Conservation (phyloP, 2,797 vertebrate species). For the Acanthurus lineatus region DNA sequence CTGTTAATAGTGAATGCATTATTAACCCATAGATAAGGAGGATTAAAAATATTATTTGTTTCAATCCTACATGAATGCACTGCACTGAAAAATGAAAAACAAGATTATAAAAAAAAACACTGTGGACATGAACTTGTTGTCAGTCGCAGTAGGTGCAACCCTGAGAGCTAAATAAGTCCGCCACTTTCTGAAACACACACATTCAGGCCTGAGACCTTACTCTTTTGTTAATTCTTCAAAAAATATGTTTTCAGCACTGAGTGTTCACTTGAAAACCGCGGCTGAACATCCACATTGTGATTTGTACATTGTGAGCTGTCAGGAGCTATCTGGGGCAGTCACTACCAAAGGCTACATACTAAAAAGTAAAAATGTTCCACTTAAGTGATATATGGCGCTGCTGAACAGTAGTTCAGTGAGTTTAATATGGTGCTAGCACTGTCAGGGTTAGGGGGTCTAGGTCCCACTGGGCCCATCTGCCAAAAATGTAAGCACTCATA, state of each 20-base stretch:
- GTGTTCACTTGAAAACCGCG: constrained; percentile 11
- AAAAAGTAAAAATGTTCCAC: constrained; percentile 63
- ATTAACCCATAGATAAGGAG: not conserved
- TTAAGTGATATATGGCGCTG: constrained; percentile 47
- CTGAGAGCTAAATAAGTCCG: not conserved
- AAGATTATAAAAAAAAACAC: not conserved
- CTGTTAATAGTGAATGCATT: not conserved
- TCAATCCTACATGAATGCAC: not conserved
- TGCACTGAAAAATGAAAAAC: not conserved
- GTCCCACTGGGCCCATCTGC: constrained; percentile 38
- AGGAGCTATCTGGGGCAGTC: constrained; percentile 55
- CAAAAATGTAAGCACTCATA: constrained; percentile 28
- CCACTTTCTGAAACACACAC: not conserved
- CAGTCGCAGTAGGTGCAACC: not conserved
- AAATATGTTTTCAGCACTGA: not conserved
- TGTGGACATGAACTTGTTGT: not conserved
- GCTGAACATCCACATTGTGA: constrained; percentile 27
- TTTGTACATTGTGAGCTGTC: constrained; percentile 32
- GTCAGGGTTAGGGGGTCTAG: constrained; percentile 35
- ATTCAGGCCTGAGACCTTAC: not conserved
- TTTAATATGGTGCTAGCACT: constrained; percentile 53
- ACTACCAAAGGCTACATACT: constrained; percentile 47
- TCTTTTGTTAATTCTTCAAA: not conserved
- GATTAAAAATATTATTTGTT: not conserved
- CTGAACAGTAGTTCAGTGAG: constrained; percentile 48